Evolutionary conservation across 2,113 vertebrate species (phyloP).

Genomic region (Hippocampus mohnikei): DNA sequence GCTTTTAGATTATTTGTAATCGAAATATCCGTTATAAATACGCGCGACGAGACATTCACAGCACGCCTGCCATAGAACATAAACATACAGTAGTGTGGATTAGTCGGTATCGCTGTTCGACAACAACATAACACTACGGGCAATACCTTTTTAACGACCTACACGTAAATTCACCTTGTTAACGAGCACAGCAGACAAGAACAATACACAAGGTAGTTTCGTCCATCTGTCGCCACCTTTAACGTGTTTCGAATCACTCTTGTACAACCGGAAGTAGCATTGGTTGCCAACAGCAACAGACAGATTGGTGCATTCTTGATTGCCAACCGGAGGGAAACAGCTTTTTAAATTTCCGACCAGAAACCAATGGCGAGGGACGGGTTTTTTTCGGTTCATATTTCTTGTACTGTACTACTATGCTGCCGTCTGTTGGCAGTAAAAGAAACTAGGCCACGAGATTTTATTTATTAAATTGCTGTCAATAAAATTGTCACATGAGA

Average conservation of each 20-base stretch:
- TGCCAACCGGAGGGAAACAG: not conserved
- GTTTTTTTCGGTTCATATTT: not conserved
- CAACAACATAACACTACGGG: not conserved
- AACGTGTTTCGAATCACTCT: not conserved
- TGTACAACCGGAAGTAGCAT: not conserved
- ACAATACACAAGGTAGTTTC: not conserved
- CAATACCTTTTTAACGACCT: not conserved
- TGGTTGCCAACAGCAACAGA: slow-evolving; percentile 65
- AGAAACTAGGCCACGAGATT: slow-evolving; percentile 16
- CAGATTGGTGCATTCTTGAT: not conserved
- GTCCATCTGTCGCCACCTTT: not conserved
- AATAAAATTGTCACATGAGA: not conserved
- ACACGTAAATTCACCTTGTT: not conserved
- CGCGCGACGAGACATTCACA: not conserved
- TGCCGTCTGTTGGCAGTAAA: slow-evolving; percentile 17
- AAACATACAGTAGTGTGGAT: not conserved
- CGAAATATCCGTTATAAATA: not conserved
- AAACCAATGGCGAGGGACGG: slow-evolving; percentile 14
- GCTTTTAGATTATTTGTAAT: not conserved
- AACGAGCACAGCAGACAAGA: not conserved
- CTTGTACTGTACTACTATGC: not conserved
- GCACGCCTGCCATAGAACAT: not conserved
- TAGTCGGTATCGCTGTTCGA: not conserved
- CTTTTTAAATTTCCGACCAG: slow-evolving; percentile 38
- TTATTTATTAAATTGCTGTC: not conserved